These are phyloP conservation scores for Myotis brandtii DNA, from an alignment of 2,113 vertebrate species.

Conservation along the genomic window DNA sequence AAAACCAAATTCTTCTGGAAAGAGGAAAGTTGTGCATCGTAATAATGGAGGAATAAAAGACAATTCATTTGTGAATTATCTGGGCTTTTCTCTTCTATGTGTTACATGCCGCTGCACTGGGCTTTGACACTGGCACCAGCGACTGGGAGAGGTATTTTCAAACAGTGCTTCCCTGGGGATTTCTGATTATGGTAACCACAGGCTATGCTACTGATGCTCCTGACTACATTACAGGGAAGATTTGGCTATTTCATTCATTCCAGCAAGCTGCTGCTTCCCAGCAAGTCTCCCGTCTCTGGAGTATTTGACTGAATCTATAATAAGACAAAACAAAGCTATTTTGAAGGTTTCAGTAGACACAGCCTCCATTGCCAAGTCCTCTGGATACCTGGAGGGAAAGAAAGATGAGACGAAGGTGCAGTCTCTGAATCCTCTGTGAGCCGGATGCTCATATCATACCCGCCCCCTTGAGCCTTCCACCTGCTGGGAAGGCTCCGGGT, in stretches of 20 bases:
- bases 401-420: not conserved
- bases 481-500: not conserved
- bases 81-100: not conserved
- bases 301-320: conserved; percentile 62
- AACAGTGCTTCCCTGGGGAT: not conserved
- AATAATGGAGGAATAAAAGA: not conserved
- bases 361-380: conserved; percentile 25
- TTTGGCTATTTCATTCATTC: conserved; percentile 66
- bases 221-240: not conserved
- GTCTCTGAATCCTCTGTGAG: conserved; percentile 14
- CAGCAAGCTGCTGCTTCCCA: conserved; percentile 31
- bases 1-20: not conserved
- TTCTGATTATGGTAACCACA: conserved; percentile 36
- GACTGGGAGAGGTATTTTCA: not conserved
- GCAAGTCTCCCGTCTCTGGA: conserved; percentile 58
- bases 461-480: not conserved
- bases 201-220: not conserved
- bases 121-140: not conserved
- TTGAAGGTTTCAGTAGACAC: conserved; percentile 40
- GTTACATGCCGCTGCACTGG: not conserved
- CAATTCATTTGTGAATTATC: not conserved
- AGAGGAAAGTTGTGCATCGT: not conserved
- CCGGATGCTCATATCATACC: not conserved
- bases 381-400: conserved; percentile 38
- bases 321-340: conserved; percentile 59